phyloP scores from a whole-genome alignment of 2,113 vertebrate genomes.

The Limanda limanda region DNA sequence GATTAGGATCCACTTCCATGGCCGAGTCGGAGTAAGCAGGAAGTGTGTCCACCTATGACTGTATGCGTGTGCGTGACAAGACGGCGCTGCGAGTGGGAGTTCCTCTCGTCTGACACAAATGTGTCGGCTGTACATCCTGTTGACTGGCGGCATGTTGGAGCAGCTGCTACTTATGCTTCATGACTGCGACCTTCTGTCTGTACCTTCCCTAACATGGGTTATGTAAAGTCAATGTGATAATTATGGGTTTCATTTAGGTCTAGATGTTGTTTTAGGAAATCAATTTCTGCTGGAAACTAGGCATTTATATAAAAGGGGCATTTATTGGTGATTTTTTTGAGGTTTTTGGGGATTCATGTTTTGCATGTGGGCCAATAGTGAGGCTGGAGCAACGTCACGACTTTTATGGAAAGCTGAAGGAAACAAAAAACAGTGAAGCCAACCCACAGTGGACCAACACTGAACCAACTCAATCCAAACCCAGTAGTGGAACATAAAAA shows the following conservation, averaged over 20 bases:
- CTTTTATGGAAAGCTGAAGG: neutral
- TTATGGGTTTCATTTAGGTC: neutral
- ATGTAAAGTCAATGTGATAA: neutral
- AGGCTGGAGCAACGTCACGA: neutral
- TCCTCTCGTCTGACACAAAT: conserved; percentile 42
- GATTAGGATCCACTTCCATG: conserved; percentile 11
- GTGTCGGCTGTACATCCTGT: conserved; percentile 61
- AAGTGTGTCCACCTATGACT: conserved; percentile 26
- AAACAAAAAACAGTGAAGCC: neutral
- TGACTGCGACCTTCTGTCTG: neutral
- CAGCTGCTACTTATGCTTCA: neutral
- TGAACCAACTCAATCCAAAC: neutral
- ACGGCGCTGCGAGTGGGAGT: conserved; percentile 38
- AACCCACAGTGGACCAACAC: neutral
- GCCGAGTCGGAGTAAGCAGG: conserved; percentile 27
- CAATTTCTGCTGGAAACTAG: neutral
- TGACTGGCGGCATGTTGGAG: conserved; percentile 14
- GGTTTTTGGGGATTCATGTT: neutral
- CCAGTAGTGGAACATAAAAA: neutral
- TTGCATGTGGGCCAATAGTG: neutral
- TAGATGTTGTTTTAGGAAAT: neutral
- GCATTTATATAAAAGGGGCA: neutral
- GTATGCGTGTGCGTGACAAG: conserved; percentile 55
- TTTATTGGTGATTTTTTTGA: conserved; percentile 1
- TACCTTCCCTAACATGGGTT: neutral